phyloP scores from a whole-genome alignment of 2,113 vertebrate genomes.

The Oreochromis aureus region DNA sequence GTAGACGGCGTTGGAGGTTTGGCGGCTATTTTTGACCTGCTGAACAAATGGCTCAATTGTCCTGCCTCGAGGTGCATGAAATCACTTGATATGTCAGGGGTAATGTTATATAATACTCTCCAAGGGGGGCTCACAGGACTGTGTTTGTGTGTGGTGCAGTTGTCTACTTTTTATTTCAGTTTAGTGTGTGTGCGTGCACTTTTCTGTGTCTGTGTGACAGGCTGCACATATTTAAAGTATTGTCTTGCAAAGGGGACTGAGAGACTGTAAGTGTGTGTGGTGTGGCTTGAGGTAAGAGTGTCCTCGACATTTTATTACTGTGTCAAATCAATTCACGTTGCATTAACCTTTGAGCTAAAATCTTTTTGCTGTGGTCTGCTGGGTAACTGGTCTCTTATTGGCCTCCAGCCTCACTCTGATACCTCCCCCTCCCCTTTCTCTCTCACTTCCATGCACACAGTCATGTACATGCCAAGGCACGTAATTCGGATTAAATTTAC shows the following conservation, averaged over 20 bases:
- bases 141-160: neutral
- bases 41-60: slow-evolving; percentile 67
- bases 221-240: neutral
- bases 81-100: slow-evolving; percentile 66
- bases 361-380: slow-evolving; percentile 47
- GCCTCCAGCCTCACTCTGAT: neutral
- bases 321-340: slow-evolving; percentile 56
- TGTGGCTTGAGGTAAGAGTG: slow-evolving; percentile 27
- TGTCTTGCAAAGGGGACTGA: neutral
- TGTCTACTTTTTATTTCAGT: neutral
- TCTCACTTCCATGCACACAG: neutral
- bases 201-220: neutral
- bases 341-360: slow-evolving; percentile 49
- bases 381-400: slow-evolving; percentile 19
- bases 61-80: slow-evolving; percentile 56
- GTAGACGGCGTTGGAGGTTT: slow-evolving; percentile 31
- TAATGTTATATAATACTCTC: slow-evolving; percentile 62
- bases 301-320: slow-evolving; percentile 42
- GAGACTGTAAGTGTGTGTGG: neutral
- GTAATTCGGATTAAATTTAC: neutral
- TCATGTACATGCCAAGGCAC: neutral
- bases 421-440: neutral
- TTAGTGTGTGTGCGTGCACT: neutral
- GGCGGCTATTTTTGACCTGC: slow-evolving; percentile 54
- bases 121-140: neutral